Evolutionary conservation across 2,888 invertebrate genomes (phyloP).

Genomic region (Phorcus lineatus): DNA sequence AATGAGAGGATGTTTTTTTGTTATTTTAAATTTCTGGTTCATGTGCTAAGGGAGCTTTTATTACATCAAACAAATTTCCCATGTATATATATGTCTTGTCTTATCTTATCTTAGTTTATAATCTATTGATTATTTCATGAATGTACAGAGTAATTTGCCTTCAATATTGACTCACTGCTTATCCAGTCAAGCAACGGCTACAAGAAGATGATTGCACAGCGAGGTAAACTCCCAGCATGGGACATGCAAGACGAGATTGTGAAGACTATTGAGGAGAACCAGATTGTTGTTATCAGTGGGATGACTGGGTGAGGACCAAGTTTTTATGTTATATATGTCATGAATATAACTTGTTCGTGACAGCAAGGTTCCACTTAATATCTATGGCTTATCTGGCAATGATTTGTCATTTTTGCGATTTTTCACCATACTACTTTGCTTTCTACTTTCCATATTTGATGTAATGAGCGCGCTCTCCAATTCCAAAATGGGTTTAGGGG

Average conservation of each 20-base stretch:
- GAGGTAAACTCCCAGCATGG: conserved; percentile 85
- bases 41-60: not conserved
- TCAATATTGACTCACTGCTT: too few species aligned
- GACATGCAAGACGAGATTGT: conserved; percentile 80
- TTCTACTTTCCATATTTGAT: too few species aligned
- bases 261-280: conserved; percentile 54
- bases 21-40: not conserved
- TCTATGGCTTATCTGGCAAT: too few species aligned
- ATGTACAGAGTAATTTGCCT: too few species aligned
- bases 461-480: too few species aligned
- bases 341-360: not conserved
- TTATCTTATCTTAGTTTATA: too few species aligned
- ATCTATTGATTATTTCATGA: not conserved
- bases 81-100: not conserved
- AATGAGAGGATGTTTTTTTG: not conserved
- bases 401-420: too few species aligned
- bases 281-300: conserved; percentile 73
- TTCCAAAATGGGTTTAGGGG: too few species aligned
- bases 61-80: not conserved
- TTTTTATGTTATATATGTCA: not conserved
- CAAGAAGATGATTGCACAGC: conserved; percentile 52
- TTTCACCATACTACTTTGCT: too few species aligned
- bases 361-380: too few species aligned
- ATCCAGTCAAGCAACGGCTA: conserved; percentile 39
- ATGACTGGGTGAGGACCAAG: conserved; percentile 70